Evolutionary conservation across 1,140 invertebrate genomes (phyloP), one percentile per base, ranked within the genome.

Genomic region (Macrotrachela quadricornifera): DNA sequence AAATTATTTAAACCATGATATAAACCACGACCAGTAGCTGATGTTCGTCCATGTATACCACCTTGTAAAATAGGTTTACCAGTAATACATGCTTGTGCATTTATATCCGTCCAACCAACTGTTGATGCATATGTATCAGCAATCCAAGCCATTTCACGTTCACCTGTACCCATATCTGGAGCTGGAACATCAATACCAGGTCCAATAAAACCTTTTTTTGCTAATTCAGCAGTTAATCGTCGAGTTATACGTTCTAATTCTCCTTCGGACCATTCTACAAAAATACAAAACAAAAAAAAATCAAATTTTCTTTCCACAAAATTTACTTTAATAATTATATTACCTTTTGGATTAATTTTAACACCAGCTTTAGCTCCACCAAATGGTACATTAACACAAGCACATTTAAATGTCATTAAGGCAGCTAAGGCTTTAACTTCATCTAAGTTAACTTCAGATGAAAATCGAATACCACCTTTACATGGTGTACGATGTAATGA

Each of bases 121-220:
- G 92, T 97, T 70, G 94, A 91, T 41, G 85, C 81, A 68, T 94
- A 99, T 0, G 92, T 97, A 64, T 99, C 92, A 9, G 91, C 88
- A 66, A 99, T 94, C 91, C 90, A 97, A 41, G 85, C 87, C 92
- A 99, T 97, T 72, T 96, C 91, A 46, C 90, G 77, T 71, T 96
- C 92, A 40, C 88, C 87, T 12, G 92, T 97, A 43, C 91, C 91
- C 86, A 94, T 91, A 64, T 87, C 84, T 43, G 92, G 92, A 41
- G 92, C 92, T 43, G 90, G 90, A 10, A 97, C 90, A 74, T 97
- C 90, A 51, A 94, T 80, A 58, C 86, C 88, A 58, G 90, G 88
- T 64, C 85, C 90, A 71, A 97, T 91, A 69, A 99, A 99, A 59
- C 90, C 90, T 67, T 97, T 99, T 75, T 97, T 97, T 50, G 90